These are phyloP conservation scores for Leptopterna dolabrata DNA, from an alignment of 2,888 invertebrate genomes.

Conservation along the genomic window DNA sequence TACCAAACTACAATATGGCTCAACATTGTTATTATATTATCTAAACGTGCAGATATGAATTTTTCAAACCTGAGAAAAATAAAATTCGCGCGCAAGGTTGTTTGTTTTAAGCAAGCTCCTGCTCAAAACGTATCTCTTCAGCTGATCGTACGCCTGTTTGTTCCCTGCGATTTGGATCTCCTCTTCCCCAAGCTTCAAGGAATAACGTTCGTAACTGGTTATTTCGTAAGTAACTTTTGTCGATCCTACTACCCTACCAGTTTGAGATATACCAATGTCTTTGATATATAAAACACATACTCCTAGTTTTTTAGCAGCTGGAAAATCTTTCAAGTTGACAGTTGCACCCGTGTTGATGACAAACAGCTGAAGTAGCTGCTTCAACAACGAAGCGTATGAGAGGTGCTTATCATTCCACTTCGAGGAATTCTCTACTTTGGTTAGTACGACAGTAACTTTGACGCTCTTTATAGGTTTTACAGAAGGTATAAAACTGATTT, in stretches of 20 bases:
- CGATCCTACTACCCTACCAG: slow-evolving; percentile 61
- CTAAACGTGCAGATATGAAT: no score
- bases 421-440: slow-evolving; percentile 52
- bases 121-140: slow-evolving; percentile 24
- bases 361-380: slow-evolving; percentile 63
- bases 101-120: not conserved
- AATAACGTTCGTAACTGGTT: slow-evolving; percentile 63
- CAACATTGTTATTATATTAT: no score
- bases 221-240: slow-evolving; percentile 62
- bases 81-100: not conserved
- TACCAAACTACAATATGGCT: no score
- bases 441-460: slow-evolving; percentile 61
- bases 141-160: slow-evolving; percentile 24
- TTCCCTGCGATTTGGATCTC: slow-evolving; percentile 45
- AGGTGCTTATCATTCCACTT: slow-evolving; percentile 58
- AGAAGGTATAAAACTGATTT: slow-evolving; percentile 57
- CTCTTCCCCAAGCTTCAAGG: slow-evolving; percentile 59
- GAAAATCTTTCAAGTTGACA: slow-evolving; percentile 61
- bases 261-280: slow-evolving; percentile 55
- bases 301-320: slow-evolving; percentile 60
- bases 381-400: slow-evolving; percentile 57
- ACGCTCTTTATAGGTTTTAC: slow-evolving; percentile 59
- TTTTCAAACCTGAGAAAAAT: slow-evolving; percentile 28
- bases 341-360: slow-evolving; percentile 61
- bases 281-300: slow-evolving; percentile 62